Percentiles rank a stretch among this genome's conserved stretches.
Conservation (phyloP, 92 coral and sea anemone genomes). For the Epizoanthus illoricatus region DNA sequence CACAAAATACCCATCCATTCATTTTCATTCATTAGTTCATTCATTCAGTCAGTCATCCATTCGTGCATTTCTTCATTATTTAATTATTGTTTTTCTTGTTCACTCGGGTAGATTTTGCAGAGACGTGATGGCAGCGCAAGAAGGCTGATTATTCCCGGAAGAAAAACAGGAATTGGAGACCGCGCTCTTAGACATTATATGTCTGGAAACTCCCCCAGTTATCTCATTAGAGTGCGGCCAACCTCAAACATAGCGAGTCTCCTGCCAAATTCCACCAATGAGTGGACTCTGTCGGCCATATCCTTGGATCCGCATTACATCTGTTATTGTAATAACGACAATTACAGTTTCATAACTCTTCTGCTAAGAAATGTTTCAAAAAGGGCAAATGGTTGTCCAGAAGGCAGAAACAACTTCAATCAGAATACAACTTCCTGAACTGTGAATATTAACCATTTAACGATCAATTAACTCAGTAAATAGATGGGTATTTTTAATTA, state of each 20-base stretch:
- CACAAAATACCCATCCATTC: too few relatives aligned
- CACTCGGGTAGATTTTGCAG: neutral
- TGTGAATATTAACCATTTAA: neutral
- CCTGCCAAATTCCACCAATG: neutral
- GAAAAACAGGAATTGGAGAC: constrained; percentile 12
- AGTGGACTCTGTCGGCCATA: neutral
- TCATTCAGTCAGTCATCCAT: too few relatives aligned
- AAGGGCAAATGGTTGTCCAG: neutral
- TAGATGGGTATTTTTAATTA: too few relatives aligned
- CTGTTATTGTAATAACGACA: too few relatives aligned
- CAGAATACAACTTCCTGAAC: neutral
- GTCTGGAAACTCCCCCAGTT: constrained; percentile 26
- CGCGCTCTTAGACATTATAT: constrained; percentile 9
- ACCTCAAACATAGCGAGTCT: constrained; percentile 19
- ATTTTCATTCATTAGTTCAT: too few relatives aligned
- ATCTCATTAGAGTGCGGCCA: constrained; percentile 39
- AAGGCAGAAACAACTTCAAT: too few relatives aligned
- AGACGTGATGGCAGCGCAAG: constrained; percentile 42
- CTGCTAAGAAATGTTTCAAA: too few relatives aligned
- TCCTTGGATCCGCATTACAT: neutral
- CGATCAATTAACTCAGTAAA: neutral
- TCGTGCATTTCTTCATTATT: neutral
- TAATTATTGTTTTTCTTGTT: neutral
- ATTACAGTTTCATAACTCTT: too few relatives aligned
- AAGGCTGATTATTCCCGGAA: constrained; percentile 14